Evolutionary conservation across 2,797 vertebrate genomes (phyloP).

Genomic region (Tiaroga cobitis): DNA sequence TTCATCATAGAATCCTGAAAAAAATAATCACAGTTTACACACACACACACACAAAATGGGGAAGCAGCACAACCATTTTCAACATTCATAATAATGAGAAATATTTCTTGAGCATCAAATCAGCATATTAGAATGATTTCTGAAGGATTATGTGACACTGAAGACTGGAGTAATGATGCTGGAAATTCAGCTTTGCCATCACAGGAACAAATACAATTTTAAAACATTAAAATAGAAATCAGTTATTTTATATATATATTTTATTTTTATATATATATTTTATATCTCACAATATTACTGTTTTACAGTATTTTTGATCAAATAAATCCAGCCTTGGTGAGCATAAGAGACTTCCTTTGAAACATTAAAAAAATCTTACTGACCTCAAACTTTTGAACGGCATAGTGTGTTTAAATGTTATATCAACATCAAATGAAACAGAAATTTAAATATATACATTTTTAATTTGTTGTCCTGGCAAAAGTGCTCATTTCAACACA

Average conservation of each 20-base stretch:
- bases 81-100: background rate
- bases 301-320: background rate
- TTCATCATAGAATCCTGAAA: background rate
- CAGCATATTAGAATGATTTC: background rate
- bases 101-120: background rate
- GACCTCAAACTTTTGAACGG: background rate
- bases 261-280: no score
- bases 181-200: background rate
- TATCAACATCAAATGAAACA: background rate
- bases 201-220: background rate
- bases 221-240: background rate
- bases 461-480: background rate
- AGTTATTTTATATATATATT: no score
- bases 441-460: background rate
- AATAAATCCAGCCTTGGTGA: background rate
- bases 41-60: no score
- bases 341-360: background rate
- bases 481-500: background rate
- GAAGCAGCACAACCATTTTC: background rate
- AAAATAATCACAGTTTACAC: no score
- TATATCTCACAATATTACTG: background rate
- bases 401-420: background rate
- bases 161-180: background rate
- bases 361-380: background rate
- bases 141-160: background rate